Conservation (phyloP, 1,140 invertebrate species). For the Lysiphlebus fabarum region DNA sequence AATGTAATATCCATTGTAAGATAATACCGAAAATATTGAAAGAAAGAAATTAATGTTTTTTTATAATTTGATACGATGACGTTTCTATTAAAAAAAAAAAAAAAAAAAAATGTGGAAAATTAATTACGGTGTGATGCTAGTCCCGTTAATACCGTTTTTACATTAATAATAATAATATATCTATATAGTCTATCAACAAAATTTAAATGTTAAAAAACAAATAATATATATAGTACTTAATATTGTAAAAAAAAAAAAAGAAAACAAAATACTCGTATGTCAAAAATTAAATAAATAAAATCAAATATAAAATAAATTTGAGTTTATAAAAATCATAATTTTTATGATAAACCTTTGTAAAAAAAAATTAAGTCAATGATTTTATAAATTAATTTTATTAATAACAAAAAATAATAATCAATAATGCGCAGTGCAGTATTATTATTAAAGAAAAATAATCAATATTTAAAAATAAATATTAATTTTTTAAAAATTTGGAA, state of each 20-base stretch:
- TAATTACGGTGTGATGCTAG: constrained; percentile 26
- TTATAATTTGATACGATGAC: constrained; percentile 1
- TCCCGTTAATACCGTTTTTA: constrained; percentile 26
- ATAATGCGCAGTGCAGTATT: no score
- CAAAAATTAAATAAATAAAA: not conserved
- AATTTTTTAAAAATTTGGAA: no score
- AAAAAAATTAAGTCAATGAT: no score
- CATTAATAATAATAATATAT: constrained; percentile 26
- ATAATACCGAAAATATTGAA: no score
- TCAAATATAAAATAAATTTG: not conserved
- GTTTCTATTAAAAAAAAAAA: constrained; percentile 3
- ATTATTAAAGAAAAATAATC: no score
- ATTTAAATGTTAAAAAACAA: constrained; percentile 30
- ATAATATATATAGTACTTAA: constrained; percentile 29
- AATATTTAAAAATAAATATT: no score
- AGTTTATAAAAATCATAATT: not conserved
- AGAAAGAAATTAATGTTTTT: no score
- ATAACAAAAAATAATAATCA: no score
- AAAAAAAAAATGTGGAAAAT: no score
- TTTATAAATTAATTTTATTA: no score
- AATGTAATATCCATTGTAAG: no score
- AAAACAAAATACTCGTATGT: constrained; percentile 12
- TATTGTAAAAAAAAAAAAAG: constrained; percentile 13
- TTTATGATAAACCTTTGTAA: no score
- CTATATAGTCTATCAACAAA: constrained; percentile 31